Percentiles rank a stretch among this genome's conserved stretches.
These are phyloP conservation scores for Amitus sp. DNA, from an alignment of 2,888 invertebrate species.

Conservation along the genomic window DNA sequence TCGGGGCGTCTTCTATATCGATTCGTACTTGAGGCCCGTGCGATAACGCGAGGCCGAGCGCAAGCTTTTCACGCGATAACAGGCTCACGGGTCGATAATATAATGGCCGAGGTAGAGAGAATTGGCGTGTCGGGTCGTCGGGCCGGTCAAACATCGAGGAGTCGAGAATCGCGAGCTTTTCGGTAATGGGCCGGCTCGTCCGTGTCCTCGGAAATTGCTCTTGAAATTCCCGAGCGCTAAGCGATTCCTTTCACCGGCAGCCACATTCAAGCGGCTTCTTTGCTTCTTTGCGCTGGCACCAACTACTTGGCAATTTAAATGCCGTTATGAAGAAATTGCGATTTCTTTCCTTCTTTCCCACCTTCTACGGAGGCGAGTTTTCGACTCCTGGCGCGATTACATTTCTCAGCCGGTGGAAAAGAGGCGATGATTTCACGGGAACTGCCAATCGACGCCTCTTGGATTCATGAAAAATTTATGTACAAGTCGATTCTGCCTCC, in stretches of 20 bases:
- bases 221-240: slow-evolving; percentile 36
- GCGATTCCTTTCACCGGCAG: slow-evolving; percentile 33
- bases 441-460: not conserved
- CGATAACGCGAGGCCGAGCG: slow-evolving; percentile 42
- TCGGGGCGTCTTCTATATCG: slow-evolving; percentile 24
- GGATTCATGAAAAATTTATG: too few species aligned
- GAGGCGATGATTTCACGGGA: not conserved
- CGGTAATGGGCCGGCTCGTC: slow-evolving; percentile 36
- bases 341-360: slow-evolving; percentile 19
- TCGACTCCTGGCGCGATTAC: not conserved
- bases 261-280: slow-evolving; percentile 3
- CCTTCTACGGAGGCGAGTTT: not conserved
- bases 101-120: too few species aligned
- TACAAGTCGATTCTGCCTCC: too few species aligned
- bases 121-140: slow-evolving; percentile 15
- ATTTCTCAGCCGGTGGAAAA: not conserved
- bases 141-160: slow-evolving; percentile 36
- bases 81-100: slow-evolving; percentile 35
- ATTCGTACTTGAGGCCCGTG: slow-evolving; percentile 45
- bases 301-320: slow-evolving; percentile 37
- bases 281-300: slow-evolving; percentile 24
- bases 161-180: slow-evolving; percentile 35
- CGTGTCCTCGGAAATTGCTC: slow-evolving; percentile 41
- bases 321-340: slow-evolving; percentile 38
- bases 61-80: slow-evolving; percentile 41